Evolutionary conservation across 2,113 vertebrate species (phyloP).

Genomic region (Oxygymnocypris stewartii): DNA sequence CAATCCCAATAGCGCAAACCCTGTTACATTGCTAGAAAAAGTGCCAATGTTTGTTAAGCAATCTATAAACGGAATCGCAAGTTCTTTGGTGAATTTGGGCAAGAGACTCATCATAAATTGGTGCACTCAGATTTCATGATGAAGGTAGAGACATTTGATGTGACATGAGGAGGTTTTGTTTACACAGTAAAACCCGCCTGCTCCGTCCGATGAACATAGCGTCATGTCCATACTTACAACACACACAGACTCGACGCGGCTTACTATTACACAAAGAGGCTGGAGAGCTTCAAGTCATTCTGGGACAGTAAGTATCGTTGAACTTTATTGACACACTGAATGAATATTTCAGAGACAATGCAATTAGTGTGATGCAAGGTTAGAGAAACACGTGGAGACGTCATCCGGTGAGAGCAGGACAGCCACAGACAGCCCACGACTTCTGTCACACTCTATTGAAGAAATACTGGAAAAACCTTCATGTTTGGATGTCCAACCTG

Average conservation of each 20-base stretch:
- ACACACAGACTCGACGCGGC: slow-evolving; percentile 3
- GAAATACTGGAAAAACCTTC: slow-evolving; percentile 54
- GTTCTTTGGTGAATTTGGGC: too few relatives aligned
- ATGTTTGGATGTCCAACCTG: neutral
- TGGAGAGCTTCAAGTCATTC: neutral
- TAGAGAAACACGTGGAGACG: neutral
- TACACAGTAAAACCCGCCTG: slow-evolving; percentile 52
- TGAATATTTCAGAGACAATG: slow-evolving; percentile 32
- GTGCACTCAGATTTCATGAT: too few relatives aligned
- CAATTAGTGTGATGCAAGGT: slow-evolving; percentile 5
- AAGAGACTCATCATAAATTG: neutral
- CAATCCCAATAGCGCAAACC: neutral
- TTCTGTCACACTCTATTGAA: slow-evolving; percentile 57
- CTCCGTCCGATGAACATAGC: slow-evolving; percentile 40
- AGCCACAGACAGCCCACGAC: neutral
- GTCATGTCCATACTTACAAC: slow-evolving; percentile 36
- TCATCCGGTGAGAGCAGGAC: neutral
- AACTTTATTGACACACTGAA: neutral
- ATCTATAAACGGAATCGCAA: neutral
- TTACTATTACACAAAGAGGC: neutral
- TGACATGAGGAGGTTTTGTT: slow-evolving; percentile 30
- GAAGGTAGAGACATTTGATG: slow-evolving; percentile 38
- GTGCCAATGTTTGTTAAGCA: neutral
- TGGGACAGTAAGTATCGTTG: neutral
- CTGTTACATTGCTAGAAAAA: neutral